These are phyloP conservation scores for Diplazon laetatorius DNA, from an alignment of 2,888 invertebrate species.

Conservation along the genomic window DNA sequence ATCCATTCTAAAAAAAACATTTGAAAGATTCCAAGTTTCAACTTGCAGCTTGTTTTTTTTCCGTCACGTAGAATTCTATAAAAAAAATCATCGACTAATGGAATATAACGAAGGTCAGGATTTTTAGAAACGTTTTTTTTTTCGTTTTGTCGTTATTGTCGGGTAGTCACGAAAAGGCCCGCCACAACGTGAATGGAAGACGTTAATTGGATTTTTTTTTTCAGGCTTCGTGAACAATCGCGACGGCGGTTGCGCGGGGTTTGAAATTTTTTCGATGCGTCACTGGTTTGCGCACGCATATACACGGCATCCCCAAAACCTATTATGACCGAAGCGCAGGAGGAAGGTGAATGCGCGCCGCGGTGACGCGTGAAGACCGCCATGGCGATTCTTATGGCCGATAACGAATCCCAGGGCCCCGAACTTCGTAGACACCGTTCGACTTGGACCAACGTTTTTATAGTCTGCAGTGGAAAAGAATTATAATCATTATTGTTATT, in stretches of 20 bases:
- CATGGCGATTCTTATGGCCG: constrained; percentile 65
- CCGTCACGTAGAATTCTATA: too few species aligned
- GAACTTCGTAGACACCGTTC: constrained; percentile 20
- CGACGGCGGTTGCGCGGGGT: constrained; percentile 30
- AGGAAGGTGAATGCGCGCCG: constrained; percentile 55
- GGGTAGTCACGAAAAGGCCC: constrained; percentile 43
- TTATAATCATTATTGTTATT: too few species aligned
- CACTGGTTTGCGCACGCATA: constrained; percentile 58
- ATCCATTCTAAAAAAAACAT: too few species aligned
- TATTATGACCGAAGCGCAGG: too few species aligned
- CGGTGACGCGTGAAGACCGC: constrained; percentile 54
- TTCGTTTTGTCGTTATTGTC: not conserved
- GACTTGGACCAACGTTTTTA: too few species aligned
- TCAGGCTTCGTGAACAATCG: not conserved
- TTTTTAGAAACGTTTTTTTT: too few species aligned
- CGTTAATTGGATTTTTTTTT: constrained; percentile 20
- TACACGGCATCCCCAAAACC: constrained; percentile 39
- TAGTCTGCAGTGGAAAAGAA: constrained; percentile 40
- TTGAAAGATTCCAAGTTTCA: too few species aligned
- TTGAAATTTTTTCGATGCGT: constrained; percentile 44
- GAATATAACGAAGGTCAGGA: too few species aligned
- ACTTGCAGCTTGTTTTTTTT: too few species aligned
- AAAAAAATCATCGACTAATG: too few species aligned
- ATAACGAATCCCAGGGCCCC: constrained; percentile 40
- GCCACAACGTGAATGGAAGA: not conserved